phyloP scores from a whole-genome alignment of 2,113 vertebrate genomes.

The Chamaetylas fuelleborni region DNA sequence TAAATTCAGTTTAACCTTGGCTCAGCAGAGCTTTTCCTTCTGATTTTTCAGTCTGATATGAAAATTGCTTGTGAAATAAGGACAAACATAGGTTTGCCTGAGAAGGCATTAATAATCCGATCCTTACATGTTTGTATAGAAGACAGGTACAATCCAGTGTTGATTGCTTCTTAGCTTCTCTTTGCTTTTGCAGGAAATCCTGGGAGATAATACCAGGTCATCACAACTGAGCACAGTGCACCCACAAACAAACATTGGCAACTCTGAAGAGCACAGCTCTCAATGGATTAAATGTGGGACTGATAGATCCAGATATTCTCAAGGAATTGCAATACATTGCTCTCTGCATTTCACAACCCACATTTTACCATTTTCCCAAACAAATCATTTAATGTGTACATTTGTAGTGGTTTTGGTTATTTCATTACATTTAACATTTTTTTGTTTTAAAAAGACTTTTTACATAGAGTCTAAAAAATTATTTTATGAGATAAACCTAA shows the following conservation, averaged over 20 bases:
- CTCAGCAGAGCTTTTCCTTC: constrained; percentile 17
- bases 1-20: constrained; percentile 64
- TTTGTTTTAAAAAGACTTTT: not conserved
- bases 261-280: not conserved
- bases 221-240: not conserved
- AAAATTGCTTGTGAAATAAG: constrained; percentile 77
- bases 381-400: not conserved
- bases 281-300: not conserved
- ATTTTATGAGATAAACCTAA: constrained; percentile 2
- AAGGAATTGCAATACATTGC: not conserved
- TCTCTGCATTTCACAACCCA: not conserved
- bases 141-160: constrained; percentile 65
- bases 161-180: constrained; percentile 68
- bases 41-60: constrained; percentile 52
- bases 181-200: constrained; percentile 71
- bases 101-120: constrained; percentile 75
- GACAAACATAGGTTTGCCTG: constrained; percentile 66
- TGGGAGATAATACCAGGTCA: constrained; percentile 17
- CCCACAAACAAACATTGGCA: not conserved
- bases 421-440: not conserved
- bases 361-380: constrained; percentile 29
- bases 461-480: not conserved
- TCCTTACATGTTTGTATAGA: constrained; percentile 73
- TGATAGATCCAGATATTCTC: not conserved
- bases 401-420: not conserved